Base-by-base conservation (phyloP, 2,113 vertebrate species). In the Malaclemys terrapin region DNA sequence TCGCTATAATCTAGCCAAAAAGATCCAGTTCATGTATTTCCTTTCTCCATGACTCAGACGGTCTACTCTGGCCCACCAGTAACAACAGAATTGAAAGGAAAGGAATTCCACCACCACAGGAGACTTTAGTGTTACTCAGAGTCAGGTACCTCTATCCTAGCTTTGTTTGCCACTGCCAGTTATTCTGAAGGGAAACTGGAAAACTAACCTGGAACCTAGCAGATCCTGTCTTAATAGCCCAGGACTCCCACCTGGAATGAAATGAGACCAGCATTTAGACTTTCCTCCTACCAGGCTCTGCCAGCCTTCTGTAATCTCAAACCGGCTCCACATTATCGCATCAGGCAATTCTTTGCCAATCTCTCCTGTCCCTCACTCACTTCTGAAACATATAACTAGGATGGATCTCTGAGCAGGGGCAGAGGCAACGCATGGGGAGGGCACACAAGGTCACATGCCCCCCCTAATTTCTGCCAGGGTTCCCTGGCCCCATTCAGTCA, bases 91-190 rank as follows among this genome's bases (percentile, higher is more conserved):
- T 78, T 56, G 45, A 86, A 89, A 59, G 54, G 0, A 86, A 56
- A 35, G 20, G 29, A 53, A 59, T 22, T 59, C 1, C 29, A 82
- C 49, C 35, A 84, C 38, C 56, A 80, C 3, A 52, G 5, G 50
- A 4, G 45, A 49, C 76, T 96, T 91, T 17, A 38, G 42, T 35
- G 62, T 84, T 81, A 62, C 79, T 86, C 35, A 50, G 24, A 52
- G 49, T 83, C 72, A 35, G 42, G 27, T 16, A 29, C 59, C 27
- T 49, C 80, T 87, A 5, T 72, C 50, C 93, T 0, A 0, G 1
- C 24, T 54, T 62, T 85, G 42, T 20, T 72, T 89, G 90, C 38
- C 85, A 53, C 62, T 78, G n/a, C 57, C 29, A 84, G 4, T 82
- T 91, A 65, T 87, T 85, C 87, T 91, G 27, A 42, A 83, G 42